Base-by-base conservation (phyloP, 2,797 vertebrate genomes). In the Macroramphosus scolopax region DNA sequence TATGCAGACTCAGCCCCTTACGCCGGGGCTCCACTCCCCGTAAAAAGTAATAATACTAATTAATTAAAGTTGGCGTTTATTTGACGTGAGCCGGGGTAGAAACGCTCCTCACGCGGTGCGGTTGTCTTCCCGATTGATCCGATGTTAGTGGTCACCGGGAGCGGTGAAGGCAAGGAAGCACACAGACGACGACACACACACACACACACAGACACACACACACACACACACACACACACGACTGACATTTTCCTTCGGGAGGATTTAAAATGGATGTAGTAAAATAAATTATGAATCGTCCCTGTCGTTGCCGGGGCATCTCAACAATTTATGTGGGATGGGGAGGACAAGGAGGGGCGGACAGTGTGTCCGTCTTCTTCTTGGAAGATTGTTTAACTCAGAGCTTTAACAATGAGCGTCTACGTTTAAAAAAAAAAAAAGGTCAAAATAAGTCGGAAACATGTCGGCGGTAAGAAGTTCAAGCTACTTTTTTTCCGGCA, bases 61-160 rank as follows among this genome's bases (percentile, higher is more conserved):
- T 63, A 77, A 80, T 78, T 76, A 65, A 24, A 22, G 28, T 8
- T 61, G 60, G 18, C 48, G 54, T 75, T 82, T 70, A 71, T 81
- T 57, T 54, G 54, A 71, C 18, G 6, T 20, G 48, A 49, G n/a
- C 44, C 14, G 41, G 40, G 33, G n/a, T n/a, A n/a, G 43, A 61
- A 57, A 66, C 46, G 28, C 37, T 60, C 29, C 49, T 17, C 18
- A 46, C 3, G 14, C 36, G 29, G 13, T 51, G 28, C 5, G 38
- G 25, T 46, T 51, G 50, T 65, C 42, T 51, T 31, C 63, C 4
- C 10, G 2, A 38, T 51, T 54, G 33, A 41, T 50, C 33, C 17
- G 25, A 35, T 33, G 20, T 16, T 17, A 1, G 41, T 17, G 48
- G 34, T 37, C 30, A 26, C 29, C 9, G 37, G 35, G 36, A 30